These are phyloP conservation scores for Drosophila subobscura DNA, from an alignment of 1,140 invertebrate species.

Conservation along the genomic window DNA sequence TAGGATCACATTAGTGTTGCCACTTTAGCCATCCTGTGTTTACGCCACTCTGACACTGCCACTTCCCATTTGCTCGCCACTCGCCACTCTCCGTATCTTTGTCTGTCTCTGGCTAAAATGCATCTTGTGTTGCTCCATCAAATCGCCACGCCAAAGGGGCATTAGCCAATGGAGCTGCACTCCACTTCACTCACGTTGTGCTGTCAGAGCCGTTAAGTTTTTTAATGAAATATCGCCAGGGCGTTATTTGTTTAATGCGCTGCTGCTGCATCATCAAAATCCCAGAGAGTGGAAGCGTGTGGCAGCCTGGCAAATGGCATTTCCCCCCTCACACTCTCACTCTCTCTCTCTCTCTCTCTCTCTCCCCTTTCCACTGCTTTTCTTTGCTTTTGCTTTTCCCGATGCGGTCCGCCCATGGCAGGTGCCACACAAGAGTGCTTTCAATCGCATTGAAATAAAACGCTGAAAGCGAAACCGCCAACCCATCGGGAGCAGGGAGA, in stretches of 20 bases:
- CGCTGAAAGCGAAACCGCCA: conserved; percentile 60
- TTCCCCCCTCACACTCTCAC: too few species aligned
- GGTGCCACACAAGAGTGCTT: conserved; percentile 60
- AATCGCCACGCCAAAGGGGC: conserved; percentile 68
- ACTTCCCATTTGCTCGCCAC: too few species aligned
- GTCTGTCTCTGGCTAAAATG: conserved; percentile 25
- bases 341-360: not conserved
- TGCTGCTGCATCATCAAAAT: conserved; percentile 46
- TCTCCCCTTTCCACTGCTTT: conserved; percentile 11
- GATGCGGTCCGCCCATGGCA: conserved; percentile 16
- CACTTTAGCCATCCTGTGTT: conserved; percentile 6
- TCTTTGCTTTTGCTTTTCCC: conserved; percentile 17
- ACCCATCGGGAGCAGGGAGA: conserved; percentile 17
- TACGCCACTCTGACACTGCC: not conserved
- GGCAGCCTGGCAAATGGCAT: not conserved
- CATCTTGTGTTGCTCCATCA: conserved; percentile 54
- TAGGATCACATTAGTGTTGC: conserved; percentile 29
- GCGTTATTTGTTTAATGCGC: conserved; percentile 73
- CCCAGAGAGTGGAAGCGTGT: conserved; percentile 2
- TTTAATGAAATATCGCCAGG: conserved; percentile 71
- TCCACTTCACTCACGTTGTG: not conserved
- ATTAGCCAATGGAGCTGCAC: conserved; percentile 47
- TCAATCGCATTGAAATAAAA: conserved; percentile 67
- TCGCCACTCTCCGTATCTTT: not conserved
- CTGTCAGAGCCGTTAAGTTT: conserved; percentile 31